Conservation (phyloP, 2,888 invertebrate genomes). For the Perithous albicinctus region DNA sequence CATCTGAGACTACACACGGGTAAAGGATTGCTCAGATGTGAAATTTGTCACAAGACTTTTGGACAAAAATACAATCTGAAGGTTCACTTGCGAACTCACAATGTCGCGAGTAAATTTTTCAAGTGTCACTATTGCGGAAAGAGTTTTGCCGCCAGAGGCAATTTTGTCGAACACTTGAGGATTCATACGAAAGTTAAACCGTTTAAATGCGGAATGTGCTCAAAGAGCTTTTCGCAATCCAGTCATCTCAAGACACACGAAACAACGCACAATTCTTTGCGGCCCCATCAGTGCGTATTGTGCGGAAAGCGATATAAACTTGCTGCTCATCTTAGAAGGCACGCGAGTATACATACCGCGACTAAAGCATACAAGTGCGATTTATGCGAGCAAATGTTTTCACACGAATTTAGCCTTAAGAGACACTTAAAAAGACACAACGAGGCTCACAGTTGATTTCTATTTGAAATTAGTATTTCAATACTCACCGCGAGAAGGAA, state of each 20-base stretch:
- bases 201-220: conserved; percentile 80
- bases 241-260: conserved; percentile 83
- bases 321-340: conserved; percentile 81
- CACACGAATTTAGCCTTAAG: conserved; percentile 85
- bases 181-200: conserved; percentile 82
- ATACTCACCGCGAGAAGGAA: background rate
- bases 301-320: conserved; percentile 83
- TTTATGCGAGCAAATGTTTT: conserved; percentile 85
- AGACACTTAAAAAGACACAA: conserved; percentile 85
- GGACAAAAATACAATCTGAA: conserved; percentile 81
- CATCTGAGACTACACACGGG: conserved; percentile 81
- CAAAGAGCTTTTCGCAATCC: conserved; percentile 81
- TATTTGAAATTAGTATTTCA: background rate
- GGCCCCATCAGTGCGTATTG: conserved; percentile 81
- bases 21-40: conserved; percentile 80
- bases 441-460: conserved; percentile 69
- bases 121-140: conserved; percentile 82
- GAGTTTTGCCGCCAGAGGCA: conserved; percentile 80
- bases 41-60: conserved; percentile 83
- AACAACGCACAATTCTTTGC: conserved; percentile 76
- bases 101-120: conserved; percentile 74
- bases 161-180: conserved; percentile 81
- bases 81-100: conserved; percentile 81
- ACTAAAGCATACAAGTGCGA: conserved; percentile 82
- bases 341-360: conserved; percentile 79